Evolutionary conservation across 1,140 invertebrate species (phyloP).

Genomic region (Melanaphis sacchari): DNA sequence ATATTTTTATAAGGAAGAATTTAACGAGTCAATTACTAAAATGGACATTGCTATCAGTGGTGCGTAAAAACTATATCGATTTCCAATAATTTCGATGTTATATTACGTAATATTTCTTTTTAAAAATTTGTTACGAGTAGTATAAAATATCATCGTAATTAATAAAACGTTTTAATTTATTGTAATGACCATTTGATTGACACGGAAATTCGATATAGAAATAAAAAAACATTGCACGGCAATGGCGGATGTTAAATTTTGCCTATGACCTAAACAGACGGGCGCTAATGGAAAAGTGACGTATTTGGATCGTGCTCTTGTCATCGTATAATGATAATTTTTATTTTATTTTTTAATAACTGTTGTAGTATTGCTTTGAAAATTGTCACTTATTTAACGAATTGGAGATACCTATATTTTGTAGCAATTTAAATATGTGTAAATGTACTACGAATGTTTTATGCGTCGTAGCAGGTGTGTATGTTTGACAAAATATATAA

Average conservation of each 20-base stretch:
- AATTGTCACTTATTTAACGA: background rate
- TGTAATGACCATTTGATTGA: background rate
- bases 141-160: background rate
- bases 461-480: background rate
- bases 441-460: background rate
- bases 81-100: background rate
- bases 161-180: background rate
- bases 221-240: background rate
- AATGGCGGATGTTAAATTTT: background rate
- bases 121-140: background rate
- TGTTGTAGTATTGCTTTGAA: background rate
- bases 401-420: background rate
- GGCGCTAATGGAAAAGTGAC: conserved; percentile 11
- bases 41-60: background rate
- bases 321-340: background rate
- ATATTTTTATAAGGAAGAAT: background rate
- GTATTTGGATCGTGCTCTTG: conserved; percentile 14
- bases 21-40: background rate
- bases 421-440: background rate
- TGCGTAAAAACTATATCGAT: background rate
- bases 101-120: background rate
- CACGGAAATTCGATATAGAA: background rate
- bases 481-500: background rate
- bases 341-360: background rate
- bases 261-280: background rate